phyloP scores from a whole-genome alignment of 2,113 vertebrate species.

The Melanostigma gelatinosum region DNA sequence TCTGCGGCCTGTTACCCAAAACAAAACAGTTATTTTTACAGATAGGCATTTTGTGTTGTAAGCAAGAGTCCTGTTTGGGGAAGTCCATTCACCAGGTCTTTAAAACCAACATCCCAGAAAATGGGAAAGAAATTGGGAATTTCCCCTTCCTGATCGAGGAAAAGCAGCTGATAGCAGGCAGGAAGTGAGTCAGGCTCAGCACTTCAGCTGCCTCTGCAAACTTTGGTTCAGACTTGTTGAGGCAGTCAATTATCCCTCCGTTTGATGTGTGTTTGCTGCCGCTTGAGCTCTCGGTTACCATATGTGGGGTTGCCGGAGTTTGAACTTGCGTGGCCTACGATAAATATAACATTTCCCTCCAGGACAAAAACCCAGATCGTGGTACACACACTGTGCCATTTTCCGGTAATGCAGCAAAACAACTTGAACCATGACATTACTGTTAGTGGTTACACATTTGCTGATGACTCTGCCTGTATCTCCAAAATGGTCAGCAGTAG shows the following conservation, averaged over 20 bases:
- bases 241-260: conserved; percentile 53
- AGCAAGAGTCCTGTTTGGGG: not conserved
- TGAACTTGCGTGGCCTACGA: conserved; percentile 27
- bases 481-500: too few relatives aligned
- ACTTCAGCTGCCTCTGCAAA: conserved; percentile 55
- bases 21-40: conserved; percentile 1
- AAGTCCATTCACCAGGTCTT: conserved; percentile 38
- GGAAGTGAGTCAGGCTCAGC: conserved; percentile 77
- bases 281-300: conserved; percentile 19
- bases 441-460: conserved; percentile 36
- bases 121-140: conserved; percentile 57
- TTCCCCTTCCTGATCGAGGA: conserved; percentile 63
- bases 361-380: conserved; percentile 29
- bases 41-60: not conserved
- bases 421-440: conserved; percentile 28
- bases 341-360: conserved; percentile 39
- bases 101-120: conserved; percentile 26
- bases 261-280: conserved; percentile 55
- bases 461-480: conserved; percentile 27
- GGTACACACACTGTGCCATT: conserved; percentile 26
- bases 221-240: conserved; percentile 70
- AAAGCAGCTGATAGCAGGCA: conserved; percentile 70
- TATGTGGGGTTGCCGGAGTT: conserved; percentile 22
- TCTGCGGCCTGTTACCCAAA: conserved; percentile 22
- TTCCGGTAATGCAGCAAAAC: conserved; percentile 51